Evolutionary conservation across 2,888 invertebrate species (phyloP), one percentile per base, ranked within the genome.

Genomic region (Heteromurus nitidus): DNA sequence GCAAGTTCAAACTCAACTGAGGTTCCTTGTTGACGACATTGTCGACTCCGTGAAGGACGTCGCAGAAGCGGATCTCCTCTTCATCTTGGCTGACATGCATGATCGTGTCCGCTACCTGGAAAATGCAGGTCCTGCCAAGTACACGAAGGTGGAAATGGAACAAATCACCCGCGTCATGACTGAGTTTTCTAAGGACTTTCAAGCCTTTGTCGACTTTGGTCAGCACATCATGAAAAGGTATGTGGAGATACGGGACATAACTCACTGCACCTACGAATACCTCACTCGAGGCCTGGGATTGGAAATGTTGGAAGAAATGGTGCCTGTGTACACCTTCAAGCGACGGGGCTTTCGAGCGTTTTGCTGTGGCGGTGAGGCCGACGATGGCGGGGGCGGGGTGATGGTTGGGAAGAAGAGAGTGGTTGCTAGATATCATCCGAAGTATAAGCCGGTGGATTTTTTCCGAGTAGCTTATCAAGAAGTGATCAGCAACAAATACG

Each of bases 11-110:
- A 80, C 80, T 2, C 80, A 80, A 30, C 18, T 80, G 2, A 28
- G 80, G 20, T 80, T 80, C 53, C 47, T 80, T 9, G 16, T 80
- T 24, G 80, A 80, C 50, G 80, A 80, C 30, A 80, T 80, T n/a
- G 73, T 73, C 3, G 80, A 80, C 47, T 60, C 60, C 5, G 68
- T 62, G 16, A 72, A 58, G 60, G 80, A 80, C 24, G 31, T 50
- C n/a, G 26, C 53, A 3, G 73, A 80, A 36, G 58, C 80, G 5
- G 80, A 80, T 36, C 42, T 80, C 0, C 50, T 80, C 3, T 80
- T 55, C 31, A 50, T 80, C n/a, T 16, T 80, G 16, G 62, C 73
- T 22, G 80, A 80, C 36, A 80, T 80, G 68, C 67, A 60, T 30
- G 80, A 80, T n/a, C 55, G 80, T 5, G 20, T 80, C 13, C 55